These are phyloP conservation scores for Lasioglossum oenotherae DNA, from an alignment of 2,888 invertebrate species.

Conservation along the genomic window DNA sequence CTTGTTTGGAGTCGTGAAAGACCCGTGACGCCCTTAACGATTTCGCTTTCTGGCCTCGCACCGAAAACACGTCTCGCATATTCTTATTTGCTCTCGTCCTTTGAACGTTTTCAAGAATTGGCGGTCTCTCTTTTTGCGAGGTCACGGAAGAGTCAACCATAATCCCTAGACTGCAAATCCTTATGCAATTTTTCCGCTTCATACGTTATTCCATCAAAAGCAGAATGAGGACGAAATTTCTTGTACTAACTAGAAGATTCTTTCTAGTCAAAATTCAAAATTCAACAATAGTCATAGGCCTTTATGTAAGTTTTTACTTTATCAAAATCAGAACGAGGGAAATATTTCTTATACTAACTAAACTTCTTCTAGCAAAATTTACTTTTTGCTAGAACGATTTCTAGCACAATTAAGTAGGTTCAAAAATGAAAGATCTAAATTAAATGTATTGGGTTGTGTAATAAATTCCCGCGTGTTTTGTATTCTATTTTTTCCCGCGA, in stretches of 20 bases:
- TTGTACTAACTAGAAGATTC: not conserved
- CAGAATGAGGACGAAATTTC: not conserved
- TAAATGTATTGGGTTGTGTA: too few relatives aligned
- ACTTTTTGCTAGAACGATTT: too few relatives aligned
- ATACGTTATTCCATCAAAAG: not conserved
- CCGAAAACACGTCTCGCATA: slow-evolving; percentile 59
- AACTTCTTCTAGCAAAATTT: not conserved
- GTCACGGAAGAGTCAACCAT: not conserved
- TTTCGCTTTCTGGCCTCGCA: slow-evolving; percentile 71
- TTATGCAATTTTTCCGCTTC: not conserved
- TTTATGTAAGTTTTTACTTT: too few relatives aligned
- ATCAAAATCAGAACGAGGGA: not conserved
- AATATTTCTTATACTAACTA: not conserved
- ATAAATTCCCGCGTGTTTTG: too few relatives aligned
- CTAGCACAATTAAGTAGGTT: too few relatives aligned
- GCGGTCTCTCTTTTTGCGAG: not conserved
- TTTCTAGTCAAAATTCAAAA: too few relatives aligned
- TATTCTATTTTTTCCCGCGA: too few relatives aligned
- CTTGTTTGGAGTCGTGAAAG: slow-evolving; percentile 53
- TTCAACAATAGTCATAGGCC: too few relatives aligned
- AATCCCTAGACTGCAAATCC: not conserved
- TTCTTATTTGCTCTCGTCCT: slow-evolving; percentile 33
- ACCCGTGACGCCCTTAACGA: slow-evolving; percentile 65
- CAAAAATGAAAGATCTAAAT: too few relatives aligned
- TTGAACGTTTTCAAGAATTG: slow-evolving; percentile 13